Evolutionary conservation across 1,140 invertebrate species (phyloP).

Genomic region (Eubasilissa regina): DNA sequence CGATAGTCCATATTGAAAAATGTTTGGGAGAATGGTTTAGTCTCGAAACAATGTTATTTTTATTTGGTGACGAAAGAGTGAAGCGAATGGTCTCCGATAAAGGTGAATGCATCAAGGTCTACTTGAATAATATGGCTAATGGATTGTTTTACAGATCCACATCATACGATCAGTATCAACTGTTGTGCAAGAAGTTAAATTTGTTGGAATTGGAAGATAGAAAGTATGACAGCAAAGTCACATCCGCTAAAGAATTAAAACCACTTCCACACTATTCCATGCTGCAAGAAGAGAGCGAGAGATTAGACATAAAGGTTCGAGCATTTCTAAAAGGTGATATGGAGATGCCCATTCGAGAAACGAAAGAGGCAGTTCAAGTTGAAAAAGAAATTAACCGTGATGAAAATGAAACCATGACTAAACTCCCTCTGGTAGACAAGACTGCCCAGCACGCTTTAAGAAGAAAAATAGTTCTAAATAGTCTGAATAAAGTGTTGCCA

Average conservation of each 20-base stretch:
- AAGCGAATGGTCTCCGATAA: constrained; percentile 73
- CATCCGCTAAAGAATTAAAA: constrained; percentile 66
- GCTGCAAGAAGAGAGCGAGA: constrained; percentile 73
- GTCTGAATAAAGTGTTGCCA: constrained; percentile 72
- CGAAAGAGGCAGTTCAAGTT: constrained; percentile 59
- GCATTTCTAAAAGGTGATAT: constrained; percentile 70
- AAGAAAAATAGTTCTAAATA: constrained; percentile 73
- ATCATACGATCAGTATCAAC: constrained; percentile 71
- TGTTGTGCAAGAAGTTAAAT: constrained; percentile 73
- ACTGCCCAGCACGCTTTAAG: constrained; percentile 74
- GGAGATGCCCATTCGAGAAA: constrained; percentile 63
- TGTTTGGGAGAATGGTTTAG: constrained; percentile 75
- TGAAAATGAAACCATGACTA: constrained; percentile 62
- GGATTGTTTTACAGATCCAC: constrained; percentile 67
- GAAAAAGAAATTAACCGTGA: constrained; percentile 55
- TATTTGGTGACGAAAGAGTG: constrained; percentile 74
- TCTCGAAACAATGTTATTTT: constrained; percentile 73
- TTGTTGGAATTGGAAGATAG: constrained; percentile 73
- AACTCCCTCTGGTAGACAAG: constrained; percentile 73
- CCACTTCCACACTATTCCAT: constrained; percentile 74
- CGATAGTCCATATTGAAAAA: constrained; percentile 71
- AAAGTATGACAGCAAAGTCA: constrained; percentile 67
- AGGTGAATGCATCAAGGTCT: constrained; percentile 71
- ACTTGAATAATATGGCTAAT: constrained; percentile 70
- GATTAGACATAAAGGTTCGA: constrained; percentile 73